Base-by-base conservation (phyloP, 2,888 invertebrate genomes). In the Empis stercorea region DNA sequence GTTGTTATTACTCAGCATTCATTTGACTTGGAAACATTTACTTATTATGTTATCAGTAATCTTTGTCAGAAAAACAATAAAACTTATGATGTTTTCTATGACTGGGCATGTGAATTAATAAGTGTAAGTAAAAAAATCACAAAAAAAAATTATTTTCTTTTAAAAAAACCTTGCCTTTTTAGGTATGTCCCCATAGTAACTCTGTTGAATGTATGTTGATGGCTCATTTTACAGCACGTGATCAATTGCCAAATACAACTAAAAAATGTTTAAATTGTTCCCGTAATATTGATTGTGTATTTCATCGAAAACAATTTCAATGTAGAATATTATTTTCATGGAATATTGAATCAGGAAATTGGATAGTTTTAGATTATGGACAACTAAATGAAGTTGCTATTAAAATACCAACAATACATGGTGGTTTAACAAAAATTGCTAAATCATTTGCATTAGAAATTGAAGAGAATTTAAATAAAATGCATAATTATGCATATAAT, bases 31-130 rank as follows among this genome's bases (percentile, higher is more conserved):
- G 70, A 70, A 50, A 64, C 68, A 2, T 70, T 70, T 46, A 65
- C 67, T 0, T 68, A 67, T 49, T 66, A 68, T 48, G 64, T 66
- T 7, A 68, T 68, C 14, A 69, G 65, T 48, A 60, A 64, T 50
- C 56, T 70, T n/a, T 70, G 70, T 48, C 65, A 67, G 44, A 66
- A 64, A 50, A 66, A 70, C 52, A 66, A 69, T 40, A 68, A 69
- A 51, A 65, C 61, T 42, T 70, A 70, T 51, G 66, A 67, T 50
- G 65, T 69, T 20, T 67, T 70, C 54, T 66, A 68, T 46, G 70
- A 70, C 51, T 67, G 68, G 67, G 69, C 68, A 2, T 68, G 64
- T 50, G 69, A 70, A 51, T 51, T 68, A 32, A 61, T 70, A 23
- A 64, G 61, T 54, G 68, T 65, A 52, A 51, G 55, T 51, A n/a